Evolutionary conservation across 1,140 invertebrate species (phyloP).

Genomic region (Lineus longissimus): DNA sequence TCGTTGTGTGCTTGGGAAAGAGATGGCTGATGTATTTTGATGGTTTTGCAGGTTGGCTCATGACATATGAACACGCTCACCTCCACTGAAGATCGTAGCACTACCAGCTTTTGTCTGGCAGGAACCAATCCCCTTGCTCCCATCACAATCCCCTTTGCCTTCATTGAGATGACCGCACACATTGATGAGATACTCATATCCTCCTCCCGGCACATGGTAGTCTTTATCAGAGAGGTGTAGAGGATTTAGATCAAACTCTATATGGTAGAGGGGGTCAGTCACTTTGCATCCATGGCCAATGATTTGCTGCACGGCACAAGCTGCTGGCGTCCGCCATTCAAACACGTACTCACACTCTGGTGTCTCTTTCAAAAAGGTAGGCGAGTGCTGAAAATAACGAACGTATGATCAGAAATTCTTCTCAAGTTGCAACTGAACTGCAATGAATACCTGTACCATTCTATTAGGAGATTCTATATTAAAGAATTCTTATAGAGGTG

Average conservation of each 20-base stretch:
- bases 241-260: slow-evolving; percentile 41
- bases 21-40: background rate
- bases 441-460: no score
- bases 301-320: slow-evolving; percentile 40
- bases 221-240: slow-evolving; percentile 26
- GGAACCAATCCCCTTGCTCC: slow-evolving; percentile 20
- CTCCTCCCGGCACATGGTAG: slow-evolving; percentile 27
- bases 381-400: slow-evolving; percentile 26
- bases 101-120: slow-evolving; percentile 29
- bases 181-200: slow-evolving; percentile 32
- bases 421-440: no score
- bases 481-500: no score
- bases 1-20: no score
- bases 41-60: background rate
- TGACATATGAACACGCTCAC: background rate
- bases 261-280: slow-evolving; percentile 36
- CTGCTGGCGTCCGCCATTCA: slow-evolving; percentile 45
- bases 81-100: background rate
- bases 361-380: slow-evolving; percentile 35
- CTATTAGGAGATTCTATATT: no score
- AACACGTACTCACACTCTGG: slow-evolving; percentile 48
- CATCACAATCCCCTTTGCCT: slow-evolving; percentile 4
- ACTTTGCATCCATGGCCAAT: slow-evolving; percentile 35
- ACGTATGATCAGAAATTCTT: background rate
- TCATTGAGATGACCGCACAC: slow-evolving; percentile 31